Conservation (phyloP, 2,888 invertebrate genomes). For the Marasmarcha lunaedactyla region DNA sequence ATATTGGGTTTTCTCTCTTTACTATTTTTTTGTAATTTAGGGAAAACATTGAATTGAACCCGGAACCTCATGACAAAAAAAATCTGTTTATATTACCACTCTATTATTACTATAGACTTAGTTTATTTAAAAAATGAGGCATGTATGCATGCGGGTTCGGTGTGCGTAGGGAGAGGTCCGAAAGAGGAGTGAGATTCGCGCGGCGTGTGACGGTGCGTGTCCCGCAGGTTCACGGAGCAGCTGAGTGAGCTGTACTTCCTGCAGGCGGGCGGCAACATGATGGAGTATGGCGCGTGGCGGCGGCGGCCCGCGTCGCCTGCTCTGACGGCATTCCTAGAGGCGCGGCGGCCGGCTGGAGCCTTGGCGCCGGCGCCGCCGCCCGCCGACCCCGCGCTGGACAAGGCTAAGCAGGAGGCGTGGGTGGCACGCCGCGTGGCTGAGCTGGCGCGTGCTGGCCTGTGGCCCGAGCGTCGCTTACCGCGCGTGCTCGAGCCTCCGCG, state of each 20-base stretch:
- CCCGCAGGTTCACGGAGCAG: slow-evolving; percentile 77
- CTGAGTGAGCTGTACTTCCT: slow-evolving; percentile 89
- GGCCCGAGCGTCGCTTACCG: slow-evolving; percentile 92
- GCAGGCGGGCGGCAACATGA: slow-evolving; percentile 87
- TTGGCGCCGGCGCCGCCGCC: slow-evolving; percentile 48
- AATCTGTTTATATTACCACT: too few species aligned
- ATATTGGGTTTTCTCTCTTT: too few species aligned
- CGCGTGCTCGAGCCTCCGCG: slow-evolving; percentile 92
- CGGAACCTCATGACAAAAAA: too few species aligned
- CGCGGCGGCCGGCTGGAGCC: slow-evolving; percentile 77
- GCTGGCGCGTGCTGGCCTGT: slow-evolving; percentile 93
- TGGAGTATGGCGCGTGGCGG: slow-evolving; percentile 88
- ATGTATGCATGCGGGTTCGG: too few species aligned
- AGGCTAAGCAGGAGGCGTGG: slow-evolving; percentile 82
- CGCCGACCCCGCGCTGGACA: slow-evolving; percentile 38
- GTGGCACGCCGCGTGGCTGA: slow-evolving; percentile 93
- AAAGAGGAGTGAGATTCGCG: too few species aligned
- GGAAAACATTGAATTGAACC: too few species aligned
- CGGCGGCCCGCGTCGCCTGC: slow-evolving; percentile 83
- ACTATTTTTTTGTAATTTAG: too few species aligned
- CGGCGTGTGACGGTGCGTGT: not conserved
- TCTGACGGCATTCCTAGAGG: slow-evolving; percentile 80
- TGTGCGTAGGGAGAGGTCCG: too few species aligned
- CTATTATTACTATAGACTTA: too few species aligned
- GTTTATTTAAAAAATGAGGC: too few species aligned